Conservation (phyloP, 2,113 vertebrate genomes). For the Apaloderma vittatum region DNA sequence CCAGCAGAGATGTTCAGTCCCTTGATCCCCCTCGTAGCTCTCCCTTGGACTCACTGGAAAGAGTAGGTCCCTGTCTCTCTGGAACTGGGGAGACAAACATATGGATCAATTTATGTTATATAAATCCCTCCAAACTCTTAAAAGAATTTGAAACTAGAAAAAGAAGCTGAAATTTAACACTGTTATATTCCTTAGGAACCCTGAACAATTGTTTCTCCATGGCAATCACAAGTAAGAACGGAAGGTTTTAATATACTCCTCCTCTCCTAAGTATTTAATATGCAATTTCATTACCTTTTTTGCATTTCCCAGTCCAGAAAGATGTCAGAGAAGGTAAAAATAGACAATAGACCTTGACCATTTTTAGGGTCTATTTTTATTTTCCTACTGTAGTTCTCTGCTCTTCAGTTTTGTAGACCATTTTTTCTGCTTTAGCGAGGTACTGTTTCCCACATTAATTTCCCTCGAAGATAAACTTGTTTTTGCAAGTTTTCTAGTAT, state of each 20-base stretch:
- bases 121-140: neutral
- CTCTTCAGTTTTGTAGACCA: neutral
- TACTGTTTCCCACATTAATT: neutral
- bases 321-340: neutral
- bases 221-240: neutral
- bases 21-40: no score
- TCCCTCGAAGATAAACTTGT: neutral
- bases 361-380: neutral
- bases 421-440: neutral
- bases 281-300: neutral
- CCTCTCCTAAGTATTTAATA: neutral
- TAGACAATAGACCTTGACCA: neutral
- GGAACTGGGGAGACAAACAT: neutral
- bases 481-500: neutral
- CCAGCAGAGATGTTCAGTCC: no score
- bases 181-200: neutral
- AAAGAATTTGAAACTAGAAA: neutral
- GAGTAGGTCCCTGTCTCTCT: no score
- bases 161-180: neutral
- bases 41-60: no score
- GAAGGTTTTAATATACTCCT: neutral
- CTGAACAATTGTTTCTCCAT: neutral
- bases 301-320: neutral
- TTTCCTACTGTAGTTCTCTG: neutral
- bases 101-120: neutral